Evolutionary conservation across 2,888 invertebrate genomes (phyloP).

Genomic region (Terebella lapidaria): DNA sequence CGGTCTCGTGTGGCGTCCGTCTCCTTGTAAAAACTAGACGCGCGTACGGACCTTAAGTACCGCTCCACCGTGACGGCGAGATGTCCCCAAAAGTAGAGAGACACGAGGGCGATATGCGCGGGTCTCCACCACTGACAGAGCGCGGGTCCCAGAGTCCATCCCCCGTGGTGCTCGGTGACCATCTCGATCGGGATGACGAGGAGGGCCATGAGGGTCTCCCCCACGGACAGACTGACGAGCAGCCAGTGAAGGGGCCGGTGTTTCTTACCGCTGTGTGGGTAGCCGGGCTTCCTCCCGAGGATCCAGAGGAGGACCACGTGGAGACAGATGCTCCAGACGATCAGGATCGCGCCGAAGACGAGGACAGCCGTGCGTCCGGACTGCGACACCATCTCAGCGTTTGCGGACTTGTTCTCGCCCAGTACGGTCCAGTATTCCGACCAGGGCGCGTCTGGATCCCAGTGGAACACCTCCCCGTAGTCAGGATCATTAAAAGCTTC

Average conservation of each 20-base stretch:
- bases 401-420: constrained; percentile 7
- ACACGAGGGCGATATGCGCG: constrained; percentile 11
- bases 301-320: constrained; percentile 6
- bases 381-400: constrained; percentile 2
- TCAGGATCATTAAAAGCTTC: no score
- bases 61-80: constrained; percentile 13
- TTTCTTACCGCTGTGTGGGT: neutral
- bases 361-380: constrained; percentile 8
- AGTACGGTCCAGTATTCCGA: neutral
- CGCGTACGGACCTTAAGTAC: constrained; percentile 3
- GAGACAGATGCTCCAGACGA: constrained; percentile 12
- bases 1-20: neutral
- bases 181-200: constrained; percentile 15
- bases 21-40: neutral
- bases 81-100: constrained; percentile 11
- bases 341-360: constrained; percentile 11
- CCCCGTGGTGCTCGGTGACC: constrained; percentile 12
- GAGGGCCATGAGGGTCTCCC: constrained; percentile 9
- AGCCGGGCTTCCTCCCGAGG: neutral
- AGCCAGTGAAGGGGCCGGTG: neutral
- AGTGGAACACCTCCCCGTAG: no score
- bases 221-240: constrained; percentile 12
- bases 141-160: constrained; percentile 13
- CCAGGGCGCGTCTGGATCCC: neutral
- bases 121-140: constrained; percentile 14